Conservation (phyloP, 2,113 vertebrate species). For the Oxygymnocypris stewartii region DNA sequence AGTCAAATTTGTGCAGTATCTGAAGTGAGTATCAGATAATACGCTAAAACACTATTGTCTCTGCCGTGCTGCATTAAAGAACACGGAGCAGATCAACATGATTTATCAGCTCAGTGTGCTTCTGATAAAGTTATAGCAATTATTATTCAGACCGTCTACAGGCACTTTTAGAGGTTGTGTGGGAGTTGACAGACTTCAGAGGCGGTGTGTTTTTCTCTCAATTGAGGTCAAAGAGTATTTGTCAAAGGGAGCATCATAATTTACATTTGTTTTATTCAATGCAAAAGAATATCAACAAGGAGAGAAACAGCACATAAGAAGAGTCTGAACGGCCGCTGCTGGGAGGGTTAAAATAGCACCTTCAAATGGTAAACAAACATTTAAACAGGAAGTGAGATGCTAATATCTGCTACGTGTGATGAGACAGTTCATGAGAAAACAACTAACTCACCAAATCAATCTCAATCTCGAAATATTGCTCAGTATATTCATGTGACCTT, state of each 20-base stretch:
- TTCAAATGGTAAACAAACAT: slow-evolving; percentile 83
- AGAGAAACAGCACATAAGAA: slow-evolving; percentile 56
- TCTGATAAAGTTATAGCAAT: slow-evolving; percentile 2
- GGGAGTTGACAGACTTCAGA: background rate
- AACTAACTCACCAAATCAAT: slow-evolving; percentile 51
- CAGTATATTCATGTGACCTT: background rate
- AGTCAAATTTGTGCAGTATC: slow-evolving; percentile 2
- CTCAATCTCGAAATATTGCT: background rate
- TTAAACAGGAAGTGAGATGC: slow-evolving; percentile 91
- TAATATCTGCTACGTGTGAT: slow-evolving; percentile 72
- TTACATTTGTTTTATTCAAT: background rate
- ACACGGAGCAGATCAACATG: background rate
- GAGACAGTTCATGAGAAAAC: slow-evolving; percentile 30
- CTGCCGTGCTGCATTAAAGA: background rate
- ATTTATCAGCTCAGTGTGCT: background rate
- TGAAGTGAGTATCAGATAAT: background rate
- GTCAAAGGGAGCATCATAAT: background rate
- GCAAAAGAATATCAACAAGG: background rate
- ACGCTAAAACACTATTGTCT: background rate
- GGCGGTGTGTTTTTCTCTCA: slow-evolving; percentile 1
- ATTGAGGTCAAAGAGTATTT: slow-evolving; percentile 16
- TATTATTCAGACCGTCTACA: background rate
- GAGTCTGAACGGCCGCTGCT: slow-evolving; percentile 65
- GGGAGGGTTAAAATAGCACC: slow-evolving; percentile 81
- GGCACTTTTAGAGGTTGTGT: background rate